These are phyloP conservation scores for Netelia melanura DNA, from an alignment of 2,888 invertebrate genomes.

Conservation along the genomic window DNA sequence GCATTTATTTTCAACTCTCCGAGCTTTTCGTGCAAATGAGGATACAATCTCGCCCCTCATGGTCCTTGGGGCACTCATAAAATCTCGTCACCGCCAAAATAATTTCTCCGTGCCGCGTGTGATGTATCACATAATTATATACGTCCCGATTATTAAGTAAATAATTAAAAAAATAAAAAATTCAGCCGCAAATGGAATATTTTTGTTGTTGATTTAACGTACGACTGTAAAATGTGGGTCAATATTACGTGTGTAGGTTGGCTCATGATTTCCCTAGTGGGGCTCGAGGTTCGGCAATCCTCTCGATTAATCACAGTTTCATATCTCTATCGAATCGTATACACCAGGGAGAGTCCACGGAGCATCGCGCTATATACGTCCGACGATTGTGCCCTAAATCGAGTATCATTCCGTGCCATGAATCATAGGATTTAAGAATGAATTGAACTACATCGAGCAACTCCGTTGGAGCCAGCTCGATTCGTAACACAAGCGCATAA, in stretches of 20 bases:
- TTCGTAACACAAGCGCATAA: slow-evolving; percentile 77
- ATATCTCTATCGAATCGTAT: slow-evolving; percentile 44
- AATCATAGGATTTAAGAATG: slow-evolving; percentile 82
- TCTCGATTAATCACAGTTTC: slow-evolving; percentile 41
- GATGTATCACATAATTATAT: not conserved
- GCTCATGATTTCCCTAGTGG: slow-evolving; percentile 46
- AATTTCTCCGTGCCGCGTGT: slow-evolving; percentile 37
- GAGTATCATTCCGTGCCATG: slow-evolving; percentile 73
- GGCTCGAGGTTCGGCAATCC: slow-evolving; percentile 24
- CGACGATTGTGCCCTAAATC: slow-evolving; percentile 40
- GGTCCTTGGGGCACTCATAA: slow-evolving; percentile 52
- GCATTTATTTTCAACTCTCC: slow-evolving; percentile 66
- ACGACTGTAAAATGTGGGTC: slow-evolving; percentile 40
- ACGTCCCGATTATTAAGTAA: not conserved
- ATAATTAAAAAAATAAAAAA: not conserved
- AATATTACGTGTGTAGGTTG: slow-evolving; percentile 13
- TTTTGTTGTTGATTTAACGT: not conserved
- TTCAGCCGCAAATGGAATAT: not conserved
- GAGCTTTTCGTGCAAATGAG: slow-evolving; percentile 21
- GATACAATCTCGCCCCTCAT: slow-evolving; percentile 25
- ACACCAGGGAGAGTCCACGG: slow-evolving; percentile 27
- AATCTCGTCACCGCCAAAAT: slow-evolving; percentile 58
- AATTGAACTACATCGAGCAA: slow-evolving; percentile 79
- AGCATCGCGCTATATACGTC: slow-evolving; percentile 5
- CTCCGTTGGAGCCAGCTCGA: slow-evolving; percentile 77